Percentiles rank a stretch among this genome's conserved stretches.
Conservation (phyloP, 2,797 vertebrate species). For the Buphagus erythrorhynchus region DNA sequence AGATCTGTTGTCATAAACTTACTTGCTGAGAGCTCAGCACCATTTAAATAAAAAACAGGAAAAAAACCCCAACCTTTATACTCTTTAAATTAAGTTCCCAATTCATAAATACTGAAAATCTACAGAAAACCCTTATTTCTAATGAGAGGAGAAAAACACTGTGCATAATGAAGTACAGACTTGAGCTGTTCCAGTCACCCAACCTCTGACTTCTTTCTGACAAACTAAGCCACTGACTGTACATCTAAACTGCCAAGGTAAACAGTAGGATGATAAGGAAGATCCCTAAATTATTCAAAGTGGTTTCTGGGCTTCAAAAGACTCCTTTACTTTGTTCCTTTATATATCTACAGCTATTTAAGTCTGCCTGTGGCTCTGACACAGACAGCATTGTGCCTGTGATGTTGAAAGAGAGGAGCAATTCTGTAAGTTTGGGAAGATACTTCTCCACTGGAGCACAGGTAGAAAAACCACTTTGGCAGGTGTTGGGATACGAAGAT, state of each 20-base stretch:
- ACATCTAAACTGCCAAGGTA: conserved; percentile 27
- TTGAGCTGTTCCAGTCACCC: background rate
- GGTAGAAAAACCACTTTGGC: background rate
- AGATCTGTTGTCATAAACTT: background rate
- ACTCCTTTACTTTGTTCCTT: conserved; percentile 63
- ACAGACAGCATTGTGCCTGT: conserved; percentile 25
- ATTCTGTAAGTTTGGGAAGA: background rate
- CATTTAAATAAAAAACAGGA: background rate
- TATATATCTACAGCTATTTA: conserved; percentile 45
- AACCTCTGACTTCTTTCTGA: conserved; percentile 3
- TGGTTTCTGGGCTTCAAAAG: conserved; percentile 65
- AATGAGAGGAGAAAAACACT: background rate
- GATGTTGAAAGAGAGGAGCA: background rate
- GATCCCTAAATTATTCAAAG: conserved; percentile 63
- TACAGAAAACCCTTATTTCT: background rate
- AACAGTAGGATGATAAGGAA: conserved; percentile 42
- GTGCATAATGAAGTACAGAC: background rate
- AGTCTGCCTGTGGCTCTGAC: conserved; percentile 40
- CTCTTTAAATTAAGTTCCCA: background rate
- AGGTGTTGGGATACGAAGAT: background rate
- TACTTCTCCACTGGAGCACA: background rate
- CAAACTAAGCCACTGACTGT: background rate
- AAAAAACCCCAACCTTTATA: too few species aligned
- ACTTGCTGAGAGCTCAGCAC: background rate
- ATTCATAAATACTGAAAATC: background rate